Evolutionary conservation across 2,888 invertebrate genomes (phyloP).

Genomic region (Nysson spinosus): DNA sequence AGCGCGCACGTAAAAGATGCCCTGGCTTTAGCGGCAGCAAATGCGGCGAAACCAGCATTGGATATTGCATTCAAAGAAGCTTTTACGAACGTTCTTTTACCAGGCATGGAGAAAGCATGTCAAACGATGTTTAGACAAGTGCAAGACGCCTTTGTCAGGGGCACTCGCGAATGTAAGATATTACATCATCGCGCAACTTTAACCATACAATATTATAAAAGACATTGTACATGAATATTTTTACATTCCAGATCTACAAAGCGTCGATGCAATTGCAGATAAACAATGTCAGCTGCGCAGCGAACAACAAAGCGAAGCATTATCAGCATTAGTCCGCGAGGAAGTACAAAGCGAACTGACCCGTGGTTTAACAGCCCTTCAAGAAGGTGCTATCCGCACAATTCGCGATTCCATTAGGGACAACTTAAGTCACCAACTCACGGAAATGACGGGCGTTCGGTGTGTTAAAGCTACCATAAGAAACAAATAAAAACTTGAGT

Average conservation of each 20-base stretch:
- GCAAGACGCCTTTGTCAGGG: conserved; percentile 91
- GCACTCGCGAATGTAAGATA: conserved; percentile 92
- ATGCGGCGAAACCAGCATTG: conserved; percentile 85
- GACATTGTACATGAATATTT: too few relatives aligned
- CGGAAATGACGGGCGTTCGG: conserved; percentile 72
- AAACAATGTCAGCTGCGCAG: conserved; percentile 77
- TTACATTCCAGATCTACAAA: conserved; percentile 77
- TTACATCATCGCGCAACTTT: too few relatives aligned
- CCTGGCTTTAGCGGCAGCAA: conserved; percentile 83
- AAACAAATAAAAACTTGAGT: neutral
- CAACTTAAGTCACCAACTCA: conserved; percentile 72
- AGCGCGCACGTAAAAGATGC: conserved; percentile 86
- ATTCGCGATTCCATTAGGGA: conserved; percentile 73
- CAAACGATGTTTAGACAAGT: conserved; percentile 93
- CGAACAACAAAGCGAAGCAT: conserved; percentile 68
- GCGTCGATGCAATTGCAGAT: conserved; percentile 78
- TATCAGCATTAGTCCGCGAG: conserved; percentile 66
- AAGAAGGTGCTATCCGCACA: conserved; percentile 69
- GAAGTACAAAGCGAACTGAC: conserved; percentile 70
- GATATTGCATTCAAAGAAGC: conserved; percentile 88
- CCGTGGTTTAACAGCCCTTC: conserved; percentile 64
- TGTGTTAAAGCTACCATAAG: conserved; percentile 32
- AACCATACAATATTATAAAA: too few relatives aligned
- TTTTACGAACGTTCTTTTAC: conserved; percentile 87
- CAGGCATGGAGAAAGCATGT: conserved; percentile 92